Evolutionary conservation across 2,797 vertebrate genomes (phyloP).

Genomic region (Pseudocheirus occidentalis): DNA sequence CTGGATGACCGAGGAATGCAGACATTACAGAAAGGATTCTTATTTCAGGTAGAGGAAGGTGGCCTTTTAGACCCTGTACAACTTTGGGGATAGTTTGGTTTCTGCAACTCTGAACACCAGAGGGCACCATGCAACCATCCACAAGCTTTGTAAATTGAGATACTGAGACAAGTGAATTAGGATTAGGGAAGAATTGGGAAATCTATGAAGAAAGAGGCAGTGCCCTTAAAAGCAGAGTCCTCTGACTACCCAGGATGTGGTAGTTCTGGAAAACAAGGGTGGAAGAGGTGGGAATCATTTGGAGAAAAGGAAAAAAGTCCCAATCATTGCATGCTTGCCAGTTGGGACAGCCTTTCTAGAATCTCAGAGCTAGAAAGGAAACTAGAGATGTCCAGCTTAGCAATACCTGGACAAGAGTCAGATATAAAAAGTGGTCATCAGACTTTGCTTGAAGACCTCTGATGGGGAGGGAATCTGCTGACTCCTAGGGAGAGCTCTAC

Average conservation of each 20-base stretch:
- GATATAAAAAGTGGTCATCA: not conserved
- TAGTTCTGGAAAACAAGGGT: not conserved
- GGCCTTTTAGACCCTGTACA: not conserved
- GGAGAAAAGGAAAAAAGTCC: not conserved
- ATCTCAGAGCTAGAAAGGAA: not conserved
- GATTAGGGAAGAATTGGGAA: not conserved
- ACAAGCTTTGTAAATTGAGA: too few species aligned
- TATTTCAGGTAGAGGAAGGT: not conserved
- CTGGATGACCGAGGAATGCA: not conserved
- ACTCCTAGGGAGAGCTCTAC: not conserved
- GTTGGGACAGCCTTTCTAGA: not conserved
- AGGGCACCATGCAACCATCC: not conserved
- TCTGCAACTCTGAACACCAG: slow-evolving; percentile 5
- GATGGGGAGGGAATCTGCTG: not conserved
- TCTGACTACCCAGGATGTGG: not conserved
- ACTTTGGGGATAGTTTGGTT: not conserved
- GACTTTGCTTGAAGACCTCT: not conserved
- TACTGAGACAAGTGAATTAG: not conserved
- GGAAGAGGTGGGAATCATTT: not conserved
- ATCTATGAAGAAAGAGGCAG: not conserved
- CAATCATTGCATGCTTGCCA: not conserved
- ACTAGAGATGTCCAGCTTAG: not conserved
- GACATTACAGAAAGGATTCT: not conserved
- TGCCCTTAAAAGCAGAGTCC: not conserved
- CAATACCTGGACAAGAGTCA: not conserved